Conservation (phyloP, 2,797 vertebrate species). For the Tangara arthus region DNA sequence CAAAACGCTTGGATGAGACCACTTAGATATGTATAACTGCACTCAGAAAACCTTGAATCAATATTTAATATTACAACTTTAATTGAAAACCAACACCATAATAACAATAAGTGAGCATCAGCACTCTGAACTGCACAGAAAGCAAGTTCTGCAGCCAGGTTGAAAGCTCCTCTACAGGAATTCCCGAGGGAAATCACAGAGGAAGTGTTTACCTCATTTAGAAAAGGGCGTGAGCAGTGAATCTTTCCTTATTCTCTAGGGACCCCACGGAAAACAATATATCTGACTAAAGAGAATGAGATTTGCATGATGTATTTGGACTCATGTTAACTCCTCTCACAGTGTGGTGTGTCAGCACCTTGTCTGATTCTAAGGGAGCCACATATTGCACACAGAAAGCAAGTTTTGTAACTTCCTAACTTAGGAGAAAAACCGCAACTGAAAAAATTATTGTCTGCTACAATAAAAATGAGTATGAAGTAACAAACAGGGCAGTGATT, state of each 20-base stretch:
- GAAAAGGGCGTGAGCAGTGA: not conserved
- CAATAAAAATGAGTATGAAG: not conserved
- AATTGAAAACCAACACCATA: slow-evolving; percentile 39
- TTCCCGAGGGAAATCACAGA: slow-evolving; percentile 28
- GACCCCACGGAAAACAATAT: not conserved
- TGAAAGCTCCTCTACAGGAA: not conserved
- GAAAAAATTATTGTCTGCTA: not conserved
- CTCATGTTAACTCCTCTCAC: accelerated
- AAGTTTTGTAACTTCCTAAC: not conserved
- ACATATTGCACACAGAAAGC: not conserved
- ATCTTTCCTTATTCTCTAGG: not conserved
- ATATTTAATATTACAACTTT: slow-evolving; percentile 45
- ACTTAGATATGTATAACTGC: not conserved
- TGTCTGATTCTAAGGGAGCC: not conserved
- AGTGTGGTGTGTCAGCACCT: not conserved
- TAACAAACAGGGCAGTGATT: not conserved
- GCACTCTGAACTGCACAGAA: not conserved
- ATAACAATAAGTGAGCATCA: not conserved
- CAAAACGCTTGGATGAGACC: not conserved
- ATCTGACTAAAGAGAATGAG: not conserved
- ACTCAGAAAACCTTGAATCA: slow-evolving; percentile 45
- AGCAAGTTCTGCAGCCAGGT: not conserved
- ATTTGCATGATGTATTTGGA: not conserved
- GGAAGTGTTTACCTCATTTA: slow-evolving; percentile 34
- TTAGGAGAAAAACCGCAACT: not conserved